These are phyloP conservation scores for Physeter macrocephalus DNA, from an alignment of 2,113 vertebrate species.

Conservation along the genomic window DNA sequence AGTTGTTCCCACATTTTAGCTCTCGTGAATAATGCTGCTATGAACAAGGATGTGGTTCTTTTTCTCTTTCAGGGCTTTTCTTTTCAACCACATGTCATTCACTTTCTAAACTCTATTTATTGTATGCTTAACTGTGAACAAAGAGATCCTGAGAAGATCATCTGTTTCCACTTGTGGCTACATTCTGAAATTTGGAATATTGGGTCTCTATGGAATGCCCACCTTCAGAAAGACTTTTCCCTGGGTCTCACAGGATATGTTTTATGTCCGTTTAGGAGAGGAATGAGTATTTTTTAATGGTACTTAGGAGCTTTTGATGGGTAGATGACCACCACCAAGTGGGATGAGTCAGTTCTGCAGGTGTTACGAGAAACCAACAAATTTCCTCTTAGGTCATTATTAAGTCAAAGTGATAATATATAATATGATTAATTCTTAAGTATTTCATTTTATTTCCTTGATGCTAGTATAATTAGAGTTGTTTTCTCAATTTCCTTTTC, in stretches of 20 bases:
- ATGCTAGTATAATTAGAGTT: neutral
- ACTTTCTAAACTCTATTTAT: conserved; percentile 50
- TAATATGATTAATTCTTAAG: neutral
- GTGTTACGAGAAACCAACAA: neutral
- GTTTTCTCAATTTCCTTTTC: neutral
- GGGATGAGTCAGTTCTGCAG: neutral
- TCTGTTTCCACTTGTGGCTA: conserved; percentile 40
- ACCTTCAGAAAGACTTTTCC: conserved; percentile 55
- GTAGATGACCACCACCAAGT: conserved; percentile 55
- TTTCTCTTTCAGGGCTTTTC: neutral
- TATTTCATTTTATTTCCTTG: neutral
- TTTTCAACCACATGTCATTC: neutral
- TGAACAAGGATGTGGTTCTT: neutral
- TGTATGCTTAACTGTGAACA: conserved; percentile 71
- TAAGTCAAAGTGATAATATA: conserved; percentile 27
- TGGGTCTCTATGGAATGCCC: conserved; percentile 57
- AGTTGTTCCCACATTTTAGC: neutral
- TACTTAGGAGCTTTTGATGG: conserved; percentile 12
- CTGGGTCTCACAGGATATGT: conserved; percentile 40
- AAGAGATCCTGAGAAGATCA: conserved; percentile 29
- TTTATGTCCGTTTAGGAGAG: neutral
- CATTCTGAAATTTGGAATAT: conserved; percentile 52
- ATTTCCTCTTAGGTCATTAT: conserved; percentile 44
- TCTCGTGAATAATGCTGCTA: neutral
- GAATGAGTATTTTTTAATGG: conserved; percentile 47